Base-by-base conservation (phyloP, 2,888 invertebrate genomes). In the Drosophila melanosoma region DNA sequence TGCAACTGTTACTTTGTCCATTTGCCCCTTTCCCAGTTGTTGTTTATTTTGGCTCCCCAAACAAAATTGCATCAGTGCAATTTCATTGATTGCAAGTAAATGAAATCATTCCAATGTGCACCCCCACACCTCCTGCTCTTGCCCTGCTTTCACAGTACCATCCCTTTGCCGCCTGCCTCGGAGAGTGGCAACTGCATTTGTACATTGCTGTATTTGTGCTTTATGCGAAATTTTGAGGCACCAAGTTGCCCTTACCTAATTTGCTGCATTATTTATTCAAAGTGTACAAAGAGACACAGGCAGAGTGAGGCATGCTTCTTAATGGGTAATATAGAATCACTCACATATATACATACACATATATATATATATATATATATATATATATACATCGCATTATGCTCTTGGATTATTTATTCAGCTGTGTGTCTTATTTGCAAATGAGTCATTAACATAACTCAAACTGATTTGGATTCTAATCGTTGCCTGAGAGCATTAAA, bases 11-110 rank as follows among this genome's bases (percentile, higher is more conserved):
- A 66, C 85, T 78, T 67, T 38, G 38, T 11, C 64, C 49, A 58
- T 68, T 60, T 54, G 36, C 23, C 57, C 66, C 78, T 38, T 69
- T 67, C 57, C 54, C 65, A 63, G 64, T 69, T 81, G 69, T 70
- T 80, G 81, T 90, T 83, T 81, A 76, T 79, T 90, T 88, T 83
- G 68, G 69, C 69, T 64, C 70, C 40, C 57, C 29, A 32, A 72
- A 72, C 81, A 69, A 83, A 87, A 87, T 87, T 87, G 90, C 87
- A 89, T 89, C 90, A 69, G 87, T 78, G 80, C 90, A 87, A 90
- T 90, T 87, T 87, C 89, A 87, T 87, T 87, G 87, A 87, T 87
- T 90, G 90, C 89, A 89, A 87, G 89, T 89, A 87, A 87, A 87
- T 87, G 87, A 87, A 87, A 90, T 87, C 87, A 87, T 90, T 89